Evolutionary conservation across 2,113 vertebrate genomes (phyloP), one percentile per base, ranked within the genome.

Genomic region (Centropus unirufus): DNA sequence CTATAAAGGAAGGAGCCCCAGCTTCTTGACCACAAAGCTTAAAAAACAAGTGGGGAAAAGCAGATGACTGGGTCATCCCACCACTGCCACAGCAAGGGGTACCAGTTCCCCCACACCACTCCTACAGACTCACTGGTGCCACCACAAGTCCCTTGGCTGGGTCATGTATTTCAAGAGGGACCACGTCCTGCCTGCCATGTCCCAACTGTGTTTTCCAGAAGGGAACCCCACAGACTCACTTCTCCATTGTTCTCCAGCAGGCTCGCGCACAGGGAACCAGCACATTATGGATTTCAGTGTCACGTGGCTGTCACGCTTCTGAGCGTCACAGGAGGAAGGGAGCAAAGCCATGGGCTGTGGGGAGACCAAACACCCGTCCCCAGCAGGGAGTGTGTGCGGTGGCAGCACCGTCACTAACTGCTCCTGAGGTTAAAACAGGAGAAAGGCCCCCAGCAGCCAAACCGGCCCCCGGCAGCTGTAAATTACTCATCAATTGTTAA

Each of bases 401-500:
- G 87, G 52, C 77, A 89, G 80, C 92, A 93, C 58, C 92, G 92
- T 69, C 96, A 96, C 39, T 70, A 96, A 94, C 57, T 96, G 94
- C 87, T 95, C 61, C 83, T 85, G 91, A 96, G 96, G 91, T 96
- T 90, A 89, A 87, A 95, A 92, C 57, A 73, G 87, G 69, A 95
- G 95, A 97, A 93, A 90, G 89, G 79, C 89, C 88, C 92, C 47
- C 91, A 92, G 76, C 78, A 93, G 95, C 80, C 46, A 91, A 89
- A 24, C 96, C 95, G 67, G 97, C 97, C 97, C 97, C 96, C 96
- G 96, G 55, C 97, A 98, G 97, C 97, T 98, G 97, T 97, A 98
- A 96, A 96, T 97, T 96, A 97, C 96, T 98, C 97, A 97, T 98
- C 96, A 97, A 96, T 97, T 89, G 52, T 97, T 98, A 96, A 97